Base-by-base conservation (phyloP, 35 echinoderm and acorn worm genomes). In the Ptychodera flava region DNA sequence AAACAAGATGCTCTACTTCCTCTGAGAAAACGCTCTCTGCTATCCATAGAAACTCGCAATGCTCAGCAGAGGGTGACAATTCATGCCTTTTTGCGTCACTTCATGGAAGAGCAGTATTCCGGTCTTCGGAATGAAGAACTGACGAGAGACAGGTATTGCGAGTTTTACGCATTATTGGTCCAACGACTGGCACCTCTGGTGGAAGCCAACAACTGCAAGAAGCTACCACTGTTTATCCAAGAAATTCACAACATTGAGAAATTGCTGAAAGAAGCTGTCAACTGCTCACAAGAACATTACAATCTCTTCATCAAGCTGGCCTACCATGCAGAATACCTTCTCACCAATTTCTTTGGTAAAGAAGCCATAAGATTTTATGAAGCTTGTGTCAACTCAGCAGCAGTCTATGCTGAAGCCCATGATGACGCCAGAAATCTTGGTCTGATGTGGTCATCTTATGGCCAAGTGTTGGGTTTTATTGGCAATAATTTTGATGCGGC, bases 311-410 rank as follows among this genome's bases (percentile, higher is more conserved):
- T 88, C 37, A 36, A 88, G 76, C 35, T 88, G 16, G 86, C 86
- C n/a, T 88, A 79, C 37, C 78, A 88, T 36, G 86, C 86, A 37
- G 86, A 88, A 35, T 88, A 88, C 52, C 78, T 38, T 36, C 78
- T 88, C 16, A 88, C 79, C 31, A 88, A 88, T 31, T 78, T 88
- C 36, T 31, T 88, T 0, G 76, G 76, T 31, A 80, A 52, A 81
- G 86, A 88, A 88, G 80, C 86, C 31, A 78, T 88, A 22, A 78
- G 52, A 15, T 88, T 88, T 33, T 88, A 88, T 52, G 86, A 79
- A 37, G 86, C 86, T 0, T 36, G 78, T 1, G 36, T 80, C 0
- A 16, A 35, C 15, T 29, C 86, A 83, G 45, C 45, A 12, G 45
- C 45, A 12, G 45, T 22, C 6, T 64, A 64, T n/a, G 86, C 86